These are phyloP conservation scores for Takifugu flavidus DNA, from an alignment of 2,113 vertebrate genomes.

Conservation along the genomic window DNA sequence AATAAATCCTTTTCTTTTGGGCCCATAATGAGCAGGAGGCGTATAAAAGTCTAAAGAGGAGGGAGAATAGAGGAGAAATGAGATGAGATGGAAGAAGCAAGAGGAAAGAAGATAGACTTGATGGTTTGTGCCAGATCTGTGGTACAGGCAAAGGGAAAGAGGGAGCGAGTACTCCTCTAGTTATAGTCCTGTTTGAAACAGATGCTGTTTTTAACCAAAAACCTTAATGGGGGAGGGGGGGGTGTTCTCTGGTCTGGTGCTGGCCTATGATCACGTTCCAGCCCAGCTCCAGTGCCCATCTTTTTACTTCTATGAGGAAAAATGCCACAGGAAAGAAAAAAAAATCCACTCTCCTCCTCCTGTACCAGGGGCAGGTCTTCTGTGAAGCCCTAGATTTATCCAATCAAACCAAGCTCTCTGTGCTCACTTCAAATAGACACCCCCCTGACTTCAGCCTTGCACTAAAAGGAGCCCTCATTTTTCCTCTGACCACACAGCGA, in stretches of 20 bases:
- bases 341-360: constrained; percentile 40
- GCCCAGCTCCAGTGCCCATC: constrained; percentile 65
- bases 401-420: constrained; percentile 62
- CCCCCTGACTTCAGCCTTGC: constrained; percentile 50
- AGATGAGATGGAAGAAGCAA: constrained; percentile 53
- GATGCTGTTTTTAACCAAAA: constrained; percentile 75
- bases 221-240: constrained; percentile 56
- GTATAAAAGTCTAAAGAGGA: constrained; percentile 59
- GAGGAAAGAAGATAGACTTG: constrained; percentile 58
- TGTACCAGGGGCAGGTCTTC: constrained; percentile 61
- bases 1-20: constrained; percentile 62
- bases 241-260: constrained; percentile 62
- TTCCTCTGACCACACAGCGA: constrained; percentile 67
- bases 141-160: constrained; percentile 57
- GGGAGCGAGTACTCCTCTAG: constrained; percentile 54
- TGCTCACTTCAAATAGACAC: constrained; percentile 64
- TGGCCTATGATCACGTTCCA: constrained; percentile 75
- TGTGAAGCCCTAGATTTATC: constrained; percentile 67
- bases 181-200: constrained; percentile 72
- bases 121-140: constrained; percentile 62
- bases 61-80: constrained; percentile 57
- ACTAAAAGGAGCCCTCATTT: constrained; percentile 64
- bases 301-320: constrained; percentile 53
- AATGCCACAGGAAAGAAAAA: constrained; percentile 56
- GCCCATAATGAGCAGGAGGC: constrained; percentile 61